Base-by-base conservation (phyloP, 2,888 invertebrate species). In the Campopleginae sp. region DNA sequence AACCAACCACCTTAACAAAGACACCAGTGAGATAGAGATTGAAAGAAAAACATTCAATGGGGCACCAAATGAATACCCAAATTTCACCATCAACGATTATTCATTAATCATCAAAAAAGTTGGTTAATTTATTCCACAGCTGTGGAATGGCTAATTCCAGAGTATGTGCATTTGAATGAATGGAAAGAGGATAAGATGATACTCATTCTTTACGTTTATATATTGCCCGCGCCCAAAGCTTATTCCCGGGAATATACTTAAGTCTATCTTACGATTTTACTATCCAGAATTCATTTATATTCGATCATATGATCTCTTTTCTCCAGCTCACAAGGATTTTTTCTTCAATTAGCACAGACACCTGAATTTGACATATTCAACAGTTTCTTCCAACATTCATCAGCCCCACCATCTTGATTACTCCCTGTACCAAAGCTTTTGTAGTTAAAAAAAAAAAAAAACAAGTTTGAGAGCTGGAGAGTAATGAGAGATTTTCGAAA, bases 221-320 rank as follows among this genome's bases (percentile, higher is more conserved):
- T 5, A 80, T 89, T 88, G 93, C 93, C 93, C 93, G 93, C 93
- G 91, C 92, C 93, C 92, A 92, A 93, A 93, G 93, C 92, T 71
- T 88, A 88, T 66, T 91, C 90, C 89, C 90, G 90, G 91, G 91
- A 90, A 89, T 87, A 88, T 91, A 90, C 88, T 87, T 88, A 88
- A 88, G 88, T 87, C 88, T 89, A 91, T 85, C 19, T 65, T 77
- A 10, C 65, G 68, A 38, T 75, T 78, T 31, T 12, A 63, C 68
- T 61, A n/a, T 42, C 46, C 31, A 58, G 84, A 78, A 48, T 81
- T 8, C 23, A 19, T 6, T 65, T 42, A 17, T 17, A 51, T 61
- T 33, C 19, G 19, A 19, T 31, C 65, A 71, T 48, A 61, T 71
- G 33, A 71, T 51, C 23, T 14, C 7, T 46, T 19, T 48, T 65